Evolutionary conservation across 2,797 vertebrate genomes (phyloP).

Genomic region (Microchirus variegatus): DNA sequence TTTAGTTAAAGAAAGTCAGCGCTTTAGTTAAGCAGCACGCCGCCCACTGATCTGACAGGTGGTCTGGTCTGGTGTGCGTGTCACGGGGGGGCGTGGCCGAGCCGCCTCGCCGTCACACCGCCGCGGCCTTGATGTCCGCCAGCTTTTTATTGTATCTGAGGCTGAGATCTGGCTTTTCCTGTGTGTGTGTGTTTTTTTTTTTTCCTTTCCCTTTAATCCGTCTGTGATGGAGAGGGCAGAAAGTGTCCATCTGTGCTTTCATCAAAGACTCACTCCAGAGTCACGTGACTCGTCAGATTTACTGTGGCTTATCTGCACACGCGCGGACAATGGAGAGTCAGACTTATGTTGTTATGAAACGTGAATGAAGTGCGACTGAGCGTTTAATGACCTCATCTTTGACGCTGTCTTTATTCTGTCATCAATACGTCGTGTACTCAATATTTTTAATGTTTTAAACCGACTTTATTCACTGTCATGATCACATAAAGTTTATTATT

Average conservation of each 20-base stretch:
- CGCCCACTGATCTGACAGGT: conserved; percentile 84
- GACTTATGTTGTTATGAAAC: no score
- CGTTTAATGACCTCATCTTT: no score
- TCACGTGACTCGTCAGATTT: no score
- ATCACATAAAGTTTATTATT: no score
- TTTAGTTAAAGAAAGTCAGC: conserved; percentile 85
- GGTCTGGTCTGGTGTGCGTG: conserved; percentile 80
- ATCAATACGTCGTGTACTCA: no score
- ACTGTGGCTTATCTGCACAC: no score
- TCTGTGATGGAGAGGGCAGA: not conserved
- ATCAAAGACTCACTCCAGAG: not conserved
- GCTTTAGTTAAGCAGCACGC: conserved; percentile 80
- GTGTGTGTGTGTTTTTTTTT: no score
- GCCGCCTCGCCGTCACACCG: conserved; percentile 17
- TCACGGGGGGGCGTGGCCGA: conserved; percentile 42
- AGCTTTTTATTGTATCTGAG: conserved; percentile 8
- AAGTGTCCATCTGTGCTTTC: conserved; percentile 45
- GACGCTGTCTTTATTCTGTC: no score
- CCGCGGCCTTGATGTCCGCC: conserved; percentile 37
- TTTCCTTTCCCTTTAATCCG: conserved; percentile 8
- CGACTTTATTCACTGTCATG: no score
- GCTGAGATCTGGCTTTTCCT: not conserved
- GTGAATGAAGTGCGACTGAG: no score
- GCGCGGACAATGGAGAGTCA: no score
- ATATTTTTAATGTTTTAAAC: no score